Conservation (phyloP, 2,888 invertebrate genomes). For the Pristionchus mayeri region DNA sequence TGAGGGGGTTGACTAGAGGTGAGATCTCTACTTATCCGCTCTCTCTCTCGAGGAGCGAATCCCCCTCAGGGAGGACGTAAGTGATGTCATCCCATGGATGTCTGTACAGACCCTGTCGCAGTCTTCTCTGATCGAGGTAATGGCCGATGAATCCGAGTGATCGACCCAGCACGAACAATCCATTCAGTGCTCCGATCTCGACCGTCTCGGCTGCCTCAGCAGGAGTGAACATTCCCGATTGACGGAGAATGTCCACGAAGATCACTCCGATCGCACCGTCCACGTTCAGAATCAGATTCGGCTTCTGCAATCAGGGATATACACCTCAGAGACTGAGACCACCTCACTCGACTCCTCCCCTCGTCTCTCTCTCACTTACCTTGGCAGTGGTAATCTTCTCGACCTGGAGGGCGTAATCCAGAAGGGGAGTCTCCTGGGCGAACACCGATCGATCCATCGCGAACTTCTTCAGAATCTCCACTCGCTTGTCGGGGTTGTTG, state of each 20-base stretch:
- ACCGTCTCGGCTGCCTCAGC: conserved; percentile 98
- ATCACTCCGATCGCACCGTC: conserved; percentile 98
- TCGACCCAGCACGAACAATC: conserved; percentile 95
- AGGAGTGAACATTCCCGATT: conserved; percentile 81
- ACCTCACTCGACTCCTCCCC: no score
- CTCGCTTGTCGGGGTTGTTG: conserved; percentile 98
- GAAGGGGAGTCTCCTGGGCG: conserved; percentile 89
- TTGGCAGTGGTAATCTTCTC: conserved; percentile 99
- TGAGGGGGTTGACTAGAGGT: conserved; percentile 39
- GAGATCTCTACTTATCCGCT: conserved; percentile 49
- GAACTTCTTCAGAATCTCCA: conserved; percentile 93
- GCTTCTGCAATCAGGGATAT: conserved; percentile 88
- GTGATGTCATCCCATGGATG: conserved; percentile 99
- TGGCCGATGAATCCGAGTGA: conserved; percentile 99
- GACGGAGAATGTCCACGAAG: conserved; percentile 94
- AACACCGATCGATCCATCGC: conserved; percentile 88
- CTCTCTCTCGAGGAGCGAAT: conserved; percentile 52
- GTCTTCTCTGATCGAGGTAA: conserved; percentile 96
- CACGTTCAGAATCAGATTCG: conserved; percentile 98
- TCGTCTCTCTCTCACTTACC: no score
- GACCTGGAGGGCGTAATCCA: conserved; percentile 95
- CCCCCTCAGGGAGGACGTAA: conserved; percentile 85
- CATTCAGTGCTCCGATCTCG: conserved; percentile 96
- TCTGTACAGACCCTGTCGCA: conserved; percentile 98
- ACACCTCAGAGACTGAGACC: no score